A percentile compares a stretch with the other conserved stretches of the same genome.
These are phyloP conservation scores for Anthophora plumipes DNA, from an alignment of 2,888 invertebrate species.

Conservation along the genomic window DNA sequence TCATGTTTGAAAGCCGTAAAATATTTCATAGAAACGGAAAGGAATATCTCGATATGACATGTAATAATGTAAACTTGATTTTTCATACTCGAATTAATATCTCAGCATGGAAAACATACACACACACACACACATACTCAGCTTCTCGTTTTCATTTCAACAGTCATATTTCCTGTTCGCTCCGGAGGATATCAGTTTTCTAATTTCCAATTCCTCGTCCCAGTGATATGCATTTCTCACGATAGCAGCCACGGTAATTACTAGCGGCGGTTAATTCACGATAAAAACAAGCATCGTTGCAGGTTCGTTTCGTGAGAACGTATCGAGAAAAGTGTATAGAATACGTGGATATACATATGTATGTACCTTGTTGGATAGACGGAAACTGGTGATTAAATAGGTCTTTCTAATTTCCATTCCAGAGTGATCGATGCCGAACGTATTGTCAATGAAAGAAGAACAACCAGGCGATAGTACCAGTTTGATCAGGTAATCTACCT, in stretches of 20 bases:
- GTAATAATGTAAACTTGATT: too few relatives aligned
- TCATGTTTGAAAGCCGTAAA: slow-evolving; percentile 27
- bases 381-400: slow-evolving; percentile 41
- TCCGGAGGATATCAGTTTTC: not conserved
- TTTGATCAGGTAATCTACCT: slow-evolving; percentile 54
- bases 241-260: slow-evolving; percentile 3
- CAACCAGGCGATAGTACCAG: too few relatives aligned
- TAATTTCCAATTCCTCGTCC: slow-evolving; percentile 17
- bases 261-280: slow-evolving; percentile 6
- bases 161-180: not conserved
- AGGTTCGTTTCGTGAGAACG: slow-evolving; percentile 36
- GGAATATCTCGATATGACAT: too few relatives aligned
- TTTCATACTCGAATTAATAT: too few relatives aligned
- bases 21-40: not conserved
- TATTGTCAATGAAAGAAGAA: slow-evolving; percentile 31
- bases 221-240: slow-evolving; percentile 15
- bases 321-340: slow-evolving; percentile 28
- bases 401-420: slow-evolving; percentile 29
- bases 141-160: not conserved
- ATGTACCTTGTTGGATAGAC: not conserved
- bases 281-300: slow-evolving; percentile 26
- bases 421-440: slow-evolving; percentile 16
- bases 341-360: slow-evolving; percentile 11
- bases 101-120: not conserved
- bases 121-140: too few relatives aligned